phyloP scores from a whole-genome alignment of 2,888 invertebrate genomes.

The Lamellibrachia columna region DNA sequence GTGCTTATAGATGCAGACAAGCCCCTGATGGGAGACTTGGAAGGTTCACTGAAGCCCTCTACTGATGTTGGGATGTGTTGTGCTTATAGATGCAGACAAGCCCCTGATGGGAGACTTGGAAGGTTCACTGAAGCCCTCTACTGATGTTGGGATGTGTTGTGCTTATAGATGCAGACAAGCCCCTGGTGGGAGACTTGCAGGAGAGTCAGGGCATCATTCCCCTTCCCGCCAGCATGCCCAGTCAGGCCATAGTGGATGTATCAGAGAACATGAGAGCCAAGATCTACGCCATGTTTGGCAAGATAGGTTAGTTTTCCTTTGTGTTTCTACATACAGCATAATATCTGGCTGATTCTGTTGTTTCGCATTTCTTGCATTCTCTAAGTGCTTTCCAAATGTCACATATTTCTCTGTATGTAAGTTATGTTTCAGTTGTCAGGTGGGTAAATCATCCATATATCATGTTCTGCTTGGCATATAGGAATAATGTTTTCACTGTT shows the following conservation, averaged over 20 bases:
- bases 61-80: background rate
- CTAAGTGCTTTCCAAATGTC: background rate
- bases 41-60: too few relatives aligned
- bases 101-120: constrained; percentile 46
- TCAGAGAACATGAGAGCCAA: constrained; percentile 65
- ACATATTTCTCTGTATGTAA: background rate
- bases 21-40: constrained; percentile 58
- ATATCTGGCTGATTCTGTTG: background rate
- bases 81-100: constrained; percentile 48
- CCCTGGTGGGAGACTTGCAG: constrained; percentile 60
- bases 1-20: constrained; percentile 48
- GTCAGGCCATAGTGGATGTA: constrained; percentile 64
- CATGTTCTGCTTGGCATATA: too few relatives aligned
- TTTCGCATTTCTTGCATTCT: background rate
- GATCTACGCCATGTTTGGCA: constrained; percentile 64
- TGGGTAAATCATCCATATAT: too few relatives aligned
- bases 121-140: too few relatives aligned
- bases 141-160: background rate
- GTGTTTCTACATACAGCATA: background rate
- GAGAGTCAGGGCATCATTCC: constrained; percentile 55
- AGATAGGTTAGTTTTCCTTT: constrained; percentile 51
- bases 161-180: constrained; percentile 51
- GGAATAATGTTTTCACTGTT: too few relatives aligned
- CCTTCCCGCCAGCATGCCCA: constrained; percentile 59
- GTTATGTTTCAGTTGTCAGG: too few relatives aligned